Evolutionary conservation across 1,140 invertebrate genomes (phyloP).

Genomic region (Drosophila quadrilineata): DNA sequence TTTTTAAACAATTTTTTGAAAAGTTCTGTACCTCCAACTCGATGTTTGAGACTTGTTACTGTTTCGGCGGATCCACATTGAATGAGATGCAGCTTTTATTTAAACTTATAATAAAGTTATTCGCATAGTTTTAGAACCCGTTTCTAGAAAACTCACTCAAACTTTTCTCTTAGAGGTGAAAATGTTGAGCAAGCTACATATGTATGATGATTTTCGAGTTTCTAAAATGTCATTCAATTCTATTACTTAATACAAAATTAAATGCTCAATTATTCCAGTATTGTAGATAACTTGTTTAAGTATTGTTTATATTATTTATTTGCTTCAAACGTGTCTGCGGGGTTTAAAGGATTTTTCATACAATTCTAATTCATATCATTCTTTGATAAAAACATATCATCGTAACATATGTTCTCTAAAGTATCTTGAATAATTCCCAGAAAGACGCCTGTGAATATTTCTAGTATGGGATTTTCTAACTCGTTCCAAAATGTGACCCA

Average conservation of each 20-base stretch:
- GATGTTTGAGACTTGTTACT: neutral
- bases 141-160: conserved; percentile 8
- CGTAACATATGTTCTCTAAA: conserved; percentile 51
- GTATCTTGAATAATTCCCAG: conserved; percentile 46
- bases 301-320: too few relatives aligned
- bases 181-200: conserved; percentile 2
- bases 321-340: too few relatives aligned
- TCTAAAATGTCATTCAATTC: neutral
- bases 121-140: conserved; percentile 29
- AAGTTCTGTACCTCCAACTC: neutral
- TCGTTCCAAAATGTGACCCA: conserved; percentile 67
- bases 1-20: neutral
- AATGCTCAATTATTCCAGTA: too few relatives aligned
- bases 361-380: neutral
- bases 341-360: neutral
- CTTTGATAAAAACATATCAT: conserved; percentile 50
- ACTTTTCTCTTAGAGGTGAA: conserved; percentile 1
- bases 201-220: neutral
- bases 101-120: conserved; percentile 15
- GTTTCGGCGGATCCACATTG: neutral
- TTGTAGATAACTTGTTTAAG: too few relatives aligned
- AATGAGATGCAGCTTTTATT: conserved; percentile 15
- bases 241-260: too few relatives aligned
- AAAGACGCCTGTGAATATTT: conserved; percentile 44
- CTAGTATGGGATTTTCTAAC: conserved; percentile 49